Evolutionary conservation across 2,888 invertebrate species (phyloP), one percentile per base, ranked within the genome.

Genomic region (Perizoma affinitatum): DNA sequence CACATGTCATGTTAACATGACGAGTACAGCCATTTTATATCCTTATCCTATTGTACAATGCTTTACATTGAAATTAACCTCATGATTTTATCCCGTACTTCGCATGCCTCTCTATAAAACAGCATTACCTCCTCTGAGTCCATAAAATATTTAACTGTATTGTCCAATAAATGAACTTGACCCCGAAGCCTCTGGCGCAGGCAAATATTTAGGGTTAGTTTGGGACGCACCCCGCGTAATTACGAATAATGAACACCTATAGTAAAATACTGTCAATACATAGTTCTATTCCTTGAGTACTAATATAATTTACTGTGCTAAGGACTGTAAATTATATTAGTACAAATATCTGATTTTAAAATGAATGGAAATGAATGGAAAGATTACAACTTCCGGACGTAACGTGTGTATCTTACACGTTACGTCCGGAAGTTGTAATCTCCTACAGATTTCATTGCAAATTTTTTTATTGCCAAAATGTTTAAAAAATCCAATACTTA

Each of bases 91-190:
- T 35, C n/a, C 34, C 34, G 34, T 47, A 38, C 7, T 42, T 1
- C 40, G 49, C 49, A 9, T 9, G 9, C 22, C 3, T 1, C 22
- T 49, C 22, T 10, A 49, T 49, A 49, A 49, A 49, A 49, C 49
- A 47, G 47, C 49, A 49, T 8, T 49, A 11, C 11, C 49, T 22
- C 5, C 41, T 9, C 11, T 36, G 41, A 40, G 51, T 42, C 42
- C 34, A 10, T 45, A 47, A 34, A 57, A 38, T 50, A 57, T 57
- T 50, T 49, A 56, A 8, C 38, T 33, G 38, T 46, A 40, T 35
- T 44, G 34, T 38, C 56, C 49, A 56, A 49, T 50, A 56, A 56
- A 44, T 43, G 34, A 52, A 43, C 43, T 43, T 42, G 52, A 43
- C 34, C 35, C 46, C 22, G 22, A 8, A 34, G 46, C 10, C 1